These are phyloP conservation scores for Drosophila leonis DNA, from an alignment of 2,888 invertebrate species.

Conservation along the genomic window DNA sequence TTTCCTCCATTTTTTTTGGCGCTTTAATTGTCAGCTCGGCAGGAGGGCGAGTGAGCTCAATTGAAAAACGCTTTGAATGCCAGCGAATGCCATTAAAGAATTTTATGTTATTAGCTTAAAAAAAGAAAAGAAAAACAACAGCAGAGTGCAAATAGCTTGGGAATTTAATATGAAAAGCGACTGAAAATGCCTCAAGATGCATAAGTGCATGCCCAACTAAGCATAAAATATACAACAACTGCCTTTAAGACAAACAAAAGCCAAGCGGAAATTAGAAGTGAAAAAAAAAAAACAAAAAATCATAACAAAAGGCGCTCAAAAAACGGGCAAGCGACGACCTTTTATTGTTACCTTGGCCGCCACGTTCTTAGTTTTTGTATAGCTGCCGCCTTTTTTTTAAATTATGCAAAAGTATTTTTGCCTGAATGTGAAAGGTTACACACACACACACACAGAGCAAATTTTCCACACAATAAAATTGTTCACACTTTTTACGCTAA, in stretches of 20 bases:
- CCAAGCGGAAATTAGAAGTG: slow-evolving; percentile 31
- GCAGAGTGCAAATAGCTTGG: background rate
- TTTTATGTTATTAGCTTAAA: slow-evolving; percentile 8
- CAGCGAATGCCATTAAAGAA: slow-evolving; percentile 38
- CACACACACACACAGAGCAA: slow-evolving; percentile 32
- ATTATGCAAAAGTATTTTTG: slow-evolving; percentile 65
- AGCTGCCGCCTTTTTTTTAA: slow-evolving; percentile 30
- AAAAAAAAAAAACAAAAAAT: no score
- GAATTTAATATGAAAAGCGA: background rate
- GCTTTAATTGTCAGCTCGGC: slow-evolving; percentile 60
- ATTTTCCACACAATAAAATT: slow-evolving; percentile 78
- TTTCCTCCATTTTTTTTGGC: slow-evolving; percentile 4
- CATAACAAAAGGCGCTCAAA: slow-evolving; percentile 14
- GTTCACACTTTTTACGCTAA: slow-evolving; percentile 67
- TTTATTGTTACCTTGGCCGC: slow-evolving; percentile 46
- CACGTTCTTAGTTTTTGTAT: slow-evolving; percentile 23
- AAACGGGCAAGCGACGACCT: slow-evolving; percentile 33
- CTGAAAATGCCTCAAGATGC: background rate
- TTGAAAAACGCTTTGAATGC: slow-evolving; percentile 63
- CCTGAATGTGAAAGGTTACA: slow-evolving; percentile 40
- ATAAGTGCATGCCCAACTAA: slow-evolving; percentile 19
- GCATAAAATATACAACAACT: slow-evolving; percentile 37
- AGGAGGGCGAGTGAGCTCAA: slow-evolving; percentile 29
- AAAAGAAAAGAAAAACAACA: no score
- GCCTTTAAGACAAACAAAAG: slow-evolving; percentile 42